Conservation (phyloP, 2,888 invertebrate genomes). For the Zootermopsis nevadensis region DNA sequence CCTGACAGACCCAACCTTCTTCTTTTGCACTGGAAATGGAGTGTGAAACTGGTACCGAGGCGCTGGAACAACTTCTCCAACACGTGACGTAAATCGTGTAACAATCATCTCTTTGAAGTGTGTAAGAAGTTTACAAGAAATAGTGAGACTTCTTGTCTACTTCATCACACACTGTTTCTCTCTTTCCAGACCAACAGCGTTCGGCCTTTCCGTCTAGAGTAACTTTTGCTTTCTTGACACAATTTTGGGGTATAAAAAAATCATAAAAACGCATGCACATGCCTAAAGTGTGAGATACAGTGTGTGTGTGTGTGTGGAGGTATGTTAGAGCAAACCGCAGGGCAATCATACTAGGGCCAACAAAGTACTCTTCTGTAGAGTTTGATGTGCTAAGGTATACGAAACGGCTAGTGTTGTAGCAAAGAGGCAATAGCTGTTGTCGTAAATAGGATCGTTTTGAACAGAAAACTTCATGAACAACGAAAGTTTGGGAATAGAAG, state of each 20-base stretch:
- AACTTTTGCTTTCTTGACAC: neutral
- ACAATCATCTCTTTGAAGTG: constrained; percentile 25
- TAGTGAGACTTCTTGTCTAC: neutral
- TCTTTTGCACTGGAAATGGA: constrained; percentile 17
- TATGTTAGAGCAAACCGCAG: neutral
- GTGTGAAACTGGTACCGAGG: constrained; percentile 13
- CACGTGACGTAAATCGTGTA: constrained; percentile 13
- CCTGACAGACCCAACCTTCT: neutral
- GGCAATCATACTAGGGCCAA: neutral
- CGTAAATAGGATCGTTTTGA: neutral
- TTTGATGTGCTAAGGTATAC: neutral
- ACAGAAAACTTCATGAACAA: neutral
- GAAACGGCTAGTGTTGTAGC: neutral
- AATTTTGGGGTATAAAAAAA: neutral
- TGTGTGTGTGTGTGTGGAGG: neutral
- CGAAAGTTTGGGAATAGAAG: neutral
- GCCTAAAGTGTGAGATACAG: neutral
- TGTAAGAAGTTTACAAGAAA: neutral
- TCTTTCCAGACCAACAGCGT: neutral
- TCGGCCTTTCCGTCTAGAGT: neutral
- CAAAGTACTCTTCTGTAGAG: neutral
- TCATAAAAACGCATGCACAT: neutral
- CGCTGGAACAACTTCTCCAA: neutral
- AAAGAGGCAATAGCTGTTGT: neutral
- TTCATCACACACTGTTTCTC: neutral